Percentiles rank a stretch among this genome's conserved stretches.
Conservation (phyloP, 2,113 vertebrate species). For the Pelodiscus sinensis region DNA sequence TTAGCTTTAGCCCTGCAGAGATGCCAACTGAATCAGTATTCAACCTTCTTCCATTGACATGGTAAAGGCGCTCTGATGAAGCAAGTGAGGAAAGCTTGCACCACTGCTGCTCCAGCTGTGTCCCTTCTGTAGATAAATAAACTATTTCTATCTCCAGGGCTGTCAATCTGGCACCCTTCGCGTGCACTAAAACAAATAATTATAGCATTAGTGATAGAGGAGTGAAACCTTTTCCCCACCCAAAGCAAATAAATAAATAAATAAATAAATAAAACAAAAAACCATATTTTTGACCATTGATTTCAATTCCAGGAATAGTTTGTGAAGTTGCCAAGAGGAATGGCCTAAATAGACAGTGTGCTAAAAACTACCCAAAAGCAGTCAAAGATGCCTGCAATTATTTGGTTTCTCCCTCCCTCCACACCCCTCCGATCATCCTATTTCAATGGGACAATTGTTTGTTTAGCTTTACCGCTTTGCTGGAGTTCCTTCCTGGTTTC, state of each 20-base stretch:
- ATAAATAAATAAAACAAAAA: background rate
- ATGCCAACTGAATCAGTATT: background rate
- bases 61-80: background rate
- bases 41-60: background rate
- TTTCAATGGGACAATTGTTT: background rate
- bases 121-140: background rate
- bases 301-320: background rate
- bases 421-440: background rate
- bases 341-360: background rate
- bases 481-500: background rate
- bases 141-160: background rate
- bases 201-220: background rate
- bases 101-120: background rate
- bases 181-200: background rate
- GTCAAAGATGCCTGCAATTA: background rate
- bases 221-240: background rate
- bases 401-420: background rate
- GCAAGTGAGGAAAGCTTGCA: background rate
- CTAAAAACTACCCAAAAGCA: background rate
- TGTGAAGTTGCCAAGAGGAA: background rate
- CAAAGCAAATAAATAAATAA: background rate
- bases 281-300: accelerated
- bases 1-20: background rate
- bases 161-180: background rate
- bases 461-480: background rate